Evolutionary conservation across 2,113 vertebrate species (phyloP).

Genomic region (Ariopsis seemanni): DNA sequence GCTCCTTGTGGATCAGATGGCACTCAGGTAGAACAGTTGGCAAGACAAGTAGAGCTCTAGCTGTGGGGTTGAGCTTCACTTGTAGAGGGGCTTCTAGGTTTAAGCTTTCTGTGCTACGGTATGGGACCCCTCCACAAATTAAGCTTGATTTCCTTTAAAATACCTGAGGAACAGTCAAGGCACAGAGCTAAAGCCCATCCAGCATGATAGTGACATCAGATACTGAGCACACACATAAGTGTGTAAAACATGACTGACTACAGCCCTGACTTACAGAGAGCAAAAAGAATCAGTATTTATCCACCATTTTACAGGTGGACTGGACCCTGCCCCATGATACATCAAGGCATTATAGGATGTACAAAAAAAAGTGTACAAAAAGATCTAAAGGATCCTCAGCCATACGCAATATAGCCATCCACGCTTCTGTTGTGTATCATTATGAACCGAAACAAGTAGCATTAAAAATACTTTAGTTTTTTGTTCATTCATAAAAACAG

Average conservation of each 20-base stretch:
- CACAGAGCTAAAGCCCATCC: constrained; percentile 29
- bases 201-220: constrained; percentile 5
- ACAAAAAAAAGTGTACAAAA: constrained; percentile 9
- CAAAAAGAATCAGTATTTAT: neutral
- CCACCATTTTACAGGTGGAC: neutral
- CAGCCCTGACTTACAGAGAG: neutral
- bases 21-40: constrained; percentile 33
- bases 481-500: constrained; percentile 42
- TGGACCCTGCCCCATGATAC: constrained; percentile 11
- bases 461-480: constrained; percentile 10
- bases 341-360: neutral
- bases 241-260: neutral
- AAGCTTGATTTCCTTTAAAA: constrained; percentile 9
- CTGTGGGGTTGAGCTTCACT: constrained; percentile 1
- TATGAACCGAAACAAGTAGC: constrained; percentile 35
- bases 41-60: constrained; percentile 17
- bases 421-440: constrained; percentile 31
- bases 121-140: neutral
- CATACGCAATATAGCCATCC: constrained; percentile 4
- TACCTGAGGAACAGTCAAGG: constrained; percentile 42
- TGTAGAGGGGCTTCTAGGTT: neutral
- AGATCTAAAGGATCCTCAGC: neutral
- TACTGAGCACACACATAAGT: neutral
- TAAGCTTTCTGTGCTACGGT: neutral
- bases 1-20: constrained; percentile 48